Conservation (phyloP, 30 jellyfish, hydroid and myxozoan species). For the Catostylus mosaicus region DNA sequence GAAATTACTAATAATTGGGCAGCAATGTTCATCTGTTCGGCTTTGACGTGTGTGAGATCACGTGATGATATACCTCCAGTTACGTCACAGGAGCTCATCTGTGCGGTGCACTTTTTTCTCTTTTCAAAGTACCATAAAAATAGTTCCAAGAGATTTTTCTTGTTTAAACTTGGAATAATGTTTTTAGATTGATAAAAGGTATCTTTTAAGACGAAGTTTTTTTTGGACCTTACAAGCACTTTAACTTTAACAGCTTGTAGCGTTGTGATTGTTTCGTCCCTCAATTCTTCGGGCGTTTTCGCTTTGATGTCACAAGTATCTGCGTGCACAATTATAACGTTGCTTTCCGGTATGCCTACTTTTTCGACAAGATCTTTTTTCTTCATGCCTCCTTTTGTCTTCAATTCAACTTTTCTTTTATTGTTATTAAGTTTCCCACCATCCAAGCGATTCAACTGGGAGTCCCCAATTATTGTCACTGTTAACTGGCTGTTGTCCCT, state of each 20-base stretch:
- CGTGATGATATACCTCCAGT: no score
- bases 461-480: conserved; percentile 30
- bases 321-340: conserved; percentile 29
- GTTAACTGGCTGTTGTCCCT: conserved; percentile 15
- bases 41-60: no score
- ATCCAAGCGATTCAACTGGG: conserved; percentile 36
- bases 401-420: conserved; percentile 3
- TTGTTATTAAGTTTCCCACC: conserved; percentile 22
- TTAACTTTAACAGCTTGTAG: conserved; percentile 13
- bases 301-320: conserved; percentile 20
- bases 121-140: no score
- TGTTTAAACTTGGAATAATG: no score
- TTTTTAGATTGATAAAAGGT: no score
- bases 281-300: conserved; percentile 29
- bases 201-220: no score
- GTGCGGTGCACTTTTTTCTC: no score
- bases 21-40: no score
- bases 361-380: conserved; percentile 8
- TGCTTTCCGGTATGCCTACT: conserved; percentile 8
- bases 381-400: conserved; percentile 16
- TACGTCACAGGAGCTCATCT: no score
- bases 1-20: no score
- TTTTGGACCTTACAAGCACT: no score
- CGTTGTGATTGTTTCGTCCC: conserved; percentile 17
- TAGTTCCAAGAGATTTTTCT: no score